Evolutionary conservation across 1,140 invertebrate species (phyloP), one percentile per base, ranked within the genome.

Genomic region (Littorina saxatilis): DNA sequence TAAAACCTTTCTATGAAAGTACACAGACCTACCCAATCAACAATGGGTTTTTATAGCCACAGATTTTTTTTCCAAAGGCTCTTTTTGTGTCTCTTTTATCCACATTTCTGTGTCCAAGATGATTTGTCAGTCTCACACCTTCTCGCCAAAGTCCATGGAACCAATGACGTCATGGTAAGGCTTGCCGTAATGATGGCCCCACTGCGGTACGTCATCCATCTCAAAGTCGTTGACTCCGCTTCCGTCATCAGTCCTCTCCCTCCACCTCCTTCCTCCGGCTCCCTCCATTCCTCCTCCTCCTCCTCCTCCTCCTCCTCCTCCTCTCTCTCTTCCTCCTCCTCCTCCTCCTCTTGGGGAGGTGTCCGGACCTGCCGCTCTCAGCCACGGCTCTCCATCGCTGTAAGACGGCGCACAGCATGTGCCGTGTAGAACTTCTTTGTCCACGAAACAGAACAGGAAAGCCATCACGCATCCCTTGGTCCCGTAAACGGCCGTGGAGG

Each of bases 341-440:
- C 27, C 29, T 27, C 61, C 61, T 66, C 20, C 20, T 27, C 0
- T 4, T 5, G 29, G 9, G 4, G 61, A 29, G 27, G 61, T 23
- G 66, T 39, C 15, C 2, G 37, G 1, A 23, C 32, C 35, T 39
- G 66, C 74, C 23, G 55, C 29, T 9, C 50, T 58, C 50, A 76
- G 32, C 74, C 47, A 58, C 0, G 74, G 55, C 32, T 76, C 74
- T 0, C 74, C 20, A 13, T 58, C 72, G 40, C 29, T 50, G 72
- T 29, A 13, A 23, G 29, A 35, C 0, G 76, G 39, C 2, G 58
- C 13, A 29, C 76, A 78, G 55, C 76, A 78, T n/a, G 52, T 78
- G 17, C 76, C 37, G 76, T 78, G 76, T 17, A 78, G 37, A 5
- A 78, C 55, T 39, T 78, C 76, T 17, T 17, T 40, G 58, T 78